A percentile compares a stretch with the other conserved stretches of the same genome.
Evolutionary conservation across 2,888 invertebrate genomes (phyloP).

Genomic region (Monoplex corrugatus): DNA sequence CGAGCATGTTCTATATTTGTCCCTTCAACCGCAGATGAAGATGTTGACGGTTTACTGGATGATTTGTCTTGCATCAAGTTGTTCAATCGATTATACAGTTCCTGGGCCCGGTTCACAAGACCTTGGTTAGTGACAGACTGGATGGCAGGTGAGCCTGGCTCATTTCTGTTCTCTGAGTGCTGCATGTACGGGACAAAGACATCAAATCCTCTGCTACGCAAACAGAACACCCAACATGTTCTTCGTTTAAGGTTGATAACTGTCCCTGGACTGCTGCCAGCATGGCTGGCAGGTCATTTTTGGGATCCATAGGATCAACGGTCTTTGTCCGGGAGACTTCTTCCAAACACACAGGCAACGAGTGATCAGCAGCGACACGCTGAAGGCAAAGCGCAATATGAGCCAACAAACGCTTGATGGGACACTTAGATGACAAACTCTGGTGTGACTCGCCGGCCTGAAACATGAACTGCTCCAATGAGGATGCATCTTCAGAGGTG

Average conservation of each 20-base stretch:
- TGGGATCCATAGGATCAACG: neutral
- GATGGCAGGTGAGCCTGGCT: neutral
- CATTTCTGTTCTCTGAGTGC: neutral
- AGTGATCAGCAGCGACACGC: constrained; percentile 16
- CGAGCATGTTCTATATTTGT: neutral
- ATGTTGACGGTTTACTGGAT: neutral
- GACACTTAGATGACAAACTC: neutral
- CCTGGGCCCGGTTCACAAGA: constrained; percentile 19
- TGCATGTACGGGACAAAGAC: neutral
- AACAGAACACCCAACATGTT: neutral
- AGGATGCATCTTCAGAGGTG: neutral
- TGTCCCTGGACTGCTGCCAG: constrained; percentile 17
- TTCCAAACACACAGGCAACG: constrained; percentile 27
- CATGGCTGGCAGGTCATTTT: neutral
- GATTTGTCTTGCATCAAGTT: neutral
- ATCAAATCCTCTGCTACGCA: neutral
- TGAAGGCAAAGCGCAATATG: neutral
- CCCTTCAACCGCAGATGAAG: neutral
- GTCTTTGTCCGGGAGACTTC: neutral
- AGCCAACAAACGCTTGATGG: neutral
- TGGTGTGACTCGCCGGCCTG: constrained; percentile 1
- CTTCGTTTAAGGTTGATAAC: constrained; percentile 11
- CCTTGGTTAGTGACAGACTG: constrained; percentile 13
- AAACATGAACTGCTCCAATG: neutral
- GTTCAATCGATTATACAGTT: constrained; percentile 24